Conservation (phyloP, 2,797 vertebrate species). For the Sciaenops ocellatus region DNA sequence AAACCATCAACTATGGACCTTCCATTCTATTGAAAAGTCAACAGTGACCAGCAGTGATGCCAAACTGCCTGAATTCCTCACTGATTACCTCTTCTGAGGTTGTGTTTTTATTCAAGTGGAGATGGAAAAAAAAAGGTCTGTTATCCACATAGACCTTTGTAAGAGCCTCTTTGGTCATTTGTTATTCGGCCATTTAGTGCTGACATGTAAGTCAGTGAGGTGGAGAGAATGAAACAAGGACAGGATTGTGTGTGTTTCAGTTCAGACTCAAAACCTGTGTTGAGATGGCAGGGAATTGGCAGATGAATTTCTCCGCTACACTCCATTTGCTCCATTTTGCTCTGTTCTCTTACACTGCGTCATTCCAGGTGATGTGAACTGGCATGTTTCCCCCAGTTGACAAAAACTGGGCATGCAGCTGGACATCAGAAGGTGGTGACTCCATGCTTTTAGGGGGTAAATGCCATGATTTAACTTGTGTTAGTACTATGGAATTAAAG, state of each 20-base stretch:
- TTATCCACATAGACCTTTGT: slow-evolving; percentile 21
- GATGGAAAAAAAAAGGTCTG: slow-evolving; percentile 36
- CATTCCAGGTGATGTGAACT: slow-evolving; percentile 71
- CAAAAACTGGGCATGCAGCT: slow-evolving; percentile 58
- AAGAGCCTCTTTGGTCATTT: slow-evolving; percentile 56
- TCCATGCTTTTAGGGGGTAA: slow-evolving; percentile 29
- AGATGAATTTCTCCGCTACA: slow-evolving; percentile 57
- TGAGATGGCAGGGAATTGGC: slow-evolving; percentile 66
- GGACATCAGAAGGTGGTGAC: slow-evolving; percentile 54
- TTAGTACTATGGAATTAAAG: slow-evolving; percentile 1
- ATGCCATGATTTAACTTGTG: slow-evolving; percentile 61
- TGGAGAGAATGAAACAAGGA: slow-evolving; percentile 63
- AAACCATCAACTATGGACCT: slow-evolving; percentile 16
- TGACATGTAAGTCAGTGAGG: slow-evolving; percentile 56
- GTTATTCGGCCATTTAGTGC: slow-evolving; percentile 62
- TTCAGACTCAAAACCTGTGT: slow-evolving; percentile 46
- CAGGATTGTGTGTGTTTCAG: slow-evolving; percentile 41
- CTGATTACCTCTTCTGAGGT: slow-evolving; percentile 39
- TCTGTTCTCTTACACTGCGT: slow-evolving; percentile 57
- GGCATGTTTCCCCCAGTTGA: slow-evolving; percentile 58
- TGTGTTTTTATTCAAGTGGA: slow-evolving; percentile 37
- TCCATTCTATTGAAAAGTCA: slow-evolving; percentile 20
- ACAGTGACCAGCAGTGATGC: slow-evolving; percentile 23
- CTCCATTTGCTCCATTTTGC: slow-evolving; percentile 55
- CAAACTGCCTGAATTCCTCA: slow-evolving; percentile 55